Percentiles rank a stretch among this genome's conserved stretches.
phyloP scores from a whole-genome alignment of 2,888 invertebrate species.

The Cephus sareptanus region DNA sequence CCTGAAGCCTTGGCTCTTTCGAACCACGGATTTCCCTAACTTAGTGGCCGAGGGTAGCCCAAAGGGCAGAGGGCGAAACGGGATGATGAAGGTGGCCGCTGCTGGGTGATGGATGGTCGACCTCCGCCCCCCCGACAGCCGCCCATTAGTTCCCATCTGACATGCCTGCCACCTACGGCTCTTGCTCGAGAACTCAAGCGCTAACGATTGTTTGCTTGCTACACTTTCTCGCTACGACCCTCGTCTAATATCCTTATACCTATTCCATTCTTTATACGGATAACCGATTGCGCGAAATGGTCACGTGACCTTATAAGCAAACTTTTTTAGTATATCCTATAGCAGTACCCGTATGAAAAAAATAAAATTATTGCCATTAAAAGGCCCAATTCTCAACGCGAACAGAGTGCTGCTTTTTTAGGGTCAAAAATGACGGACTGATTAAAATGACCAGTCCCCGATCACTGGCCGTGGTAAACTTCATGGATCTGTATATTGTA shows the following conservation, averaged over 20 bases:
- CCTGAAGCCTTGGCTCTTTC: slow-evolving; percentile 24
- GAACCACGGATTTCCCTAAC: slow-evolving; percentile 35
- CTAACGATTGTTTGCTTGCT: slow-evolving; percentile 38
- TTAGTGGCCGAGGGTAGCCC: slow-evolving; percentile 25
- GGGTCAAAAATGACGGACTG: background rate
- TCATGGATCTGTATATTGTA: slow-evolving; percentile 32
- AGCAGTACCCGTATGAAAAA: background rate
- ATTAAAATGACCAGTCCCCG: background rate
- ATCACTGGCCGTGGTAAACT: slow-evolving; percentile 18
- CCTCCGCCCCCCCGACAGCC: slow-evolving; percentile 42
- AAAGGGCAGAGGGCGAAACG: slow-evolving; percentile 24
- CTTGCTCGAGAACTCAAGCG: slow-evolving; percentile 18
- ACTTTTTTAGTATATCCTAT: too few relatives aligned
- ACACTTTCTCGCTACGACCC: slow-evolving; percentile 13
- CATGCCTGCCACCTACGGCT: slow-evolving; percentile 28
- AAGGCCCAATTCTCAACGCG: background rate
- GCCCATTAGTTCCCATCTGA: slow-evolving; percentile 47
- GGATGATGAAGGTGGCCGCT: slow-evolving; percentile 43
- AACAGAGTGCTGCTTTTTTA: background rate
- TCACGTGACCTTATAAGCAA: too few relatives aligned
- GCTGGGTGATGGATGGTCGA: slow-evolving; percentile 46
- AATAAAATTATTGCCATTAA: background rate
- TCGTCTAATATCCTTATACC: background rate
- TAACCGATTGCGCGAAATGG: background rate
- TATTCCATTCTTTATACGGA: background rate